A percentile compares a stretch with the other conserved stretches of the same genome.
Evolutionary conservation across 1,140 invertebrate genomes (phyloP).

Genomic region (Diabrotica virgifera): DNA sequence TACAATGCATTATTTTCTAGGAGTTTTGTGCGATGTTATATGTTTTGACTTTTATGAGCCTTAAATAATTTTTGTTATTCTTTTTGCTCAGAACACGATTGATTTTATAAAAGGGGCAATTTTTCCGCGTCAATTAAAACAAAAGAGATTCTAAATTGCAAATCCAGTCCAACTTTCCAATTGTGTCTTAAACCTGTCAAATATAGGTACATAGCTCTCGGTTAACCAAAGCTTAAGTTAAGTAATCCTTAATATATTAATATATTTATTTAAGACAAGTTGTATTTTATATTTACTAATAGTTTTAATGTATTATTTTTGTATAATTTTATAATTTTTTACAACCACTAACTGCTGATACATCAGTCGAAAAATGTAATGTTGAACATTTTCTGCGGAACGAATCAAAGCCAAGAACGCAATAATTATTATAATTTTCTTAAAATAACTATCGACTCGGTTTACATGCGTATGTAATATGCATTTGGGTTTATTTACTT

Average conservation of each 20-base stretch:
- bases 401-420: background rate
- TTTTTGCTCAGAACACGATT: too few species aligned
- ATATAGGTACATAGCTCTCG: slow-evolving; percentile 37
- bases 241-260: slow-evolving; percentile 34
- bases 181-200: slow-evolving; percentile 1
- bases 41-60: too few species aligned
- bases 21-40: too few species aligned
- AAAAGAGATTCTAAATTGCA: slow-evolving; percentile 21
- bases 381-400: slow-evolving; percentile 15
- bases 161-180: background rate
- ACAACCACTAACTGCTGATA: slow-evolving; percentile 26
- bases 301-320: slow-evolving; percentile 42
- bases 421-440: too few species aligned
- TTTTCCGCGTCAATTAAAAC: too few species aligned
- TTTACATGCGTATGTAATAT: too few species aligned
- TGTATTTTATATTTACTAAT: slow-evolving; percentile 33
- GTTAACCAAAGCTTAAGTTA: slow-evolving; percentile 45
- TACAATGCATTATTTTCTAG: too few species aligned
- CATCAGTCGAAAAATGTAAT: slow-evolving; percentile 24
- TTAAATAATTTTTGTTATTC: too few species aligned
- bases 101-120: too few species aligned
- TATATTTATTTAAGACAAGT: slow-evolving; percentile 38
- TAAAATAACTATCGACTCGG: background rate
- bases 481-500: background rate
- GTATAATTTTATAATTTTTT: slow-evolving; percentile 46